A percentile compares a stretch with the other conserved stretches of the same genome.
These are phyloP conservation scores for Hiodon tergisus DNA, from an alignment of 2,113 vertebrate species.

Conservation along the genomic window DNA sequence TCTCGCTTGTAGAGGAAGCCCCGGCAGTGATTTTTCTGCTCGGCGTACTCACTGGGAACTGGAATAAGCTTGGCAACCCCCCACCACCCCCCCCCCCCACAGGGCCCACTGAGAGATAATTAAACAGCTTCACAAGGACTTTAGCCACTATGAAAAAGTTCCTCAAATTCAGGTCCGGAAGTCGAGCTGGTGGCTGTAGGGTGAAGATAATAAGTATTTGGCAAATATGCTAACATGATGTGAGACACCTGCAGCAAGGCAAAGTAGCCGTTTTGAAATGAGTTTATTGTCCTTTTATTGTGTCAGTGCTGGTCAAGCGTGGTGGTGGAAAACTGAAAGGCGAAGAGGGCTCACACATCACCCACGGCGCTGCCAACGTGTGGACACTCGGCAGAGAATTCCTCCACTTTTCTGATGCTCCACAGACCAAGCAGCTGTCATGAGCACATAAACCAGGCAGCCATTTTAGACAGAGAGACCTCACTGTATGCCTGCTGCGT, in stretches of 20 bases:
- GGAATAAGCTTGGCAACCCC: neutral
- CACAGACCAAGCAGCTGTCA: neutral
- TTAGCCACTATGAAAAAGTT: too few species aligned
- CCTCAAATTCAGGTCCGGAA: neutral
- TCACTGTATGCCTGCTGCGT: neutral
- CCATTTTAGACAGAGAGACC: neutral
- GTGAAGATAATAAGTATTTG: neutral
- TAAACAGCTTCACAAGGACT: too few species aligned
- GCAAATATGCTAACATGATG: neutral
- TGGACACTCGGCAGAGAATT: neutral
- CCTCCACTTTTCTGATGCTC: neutral
- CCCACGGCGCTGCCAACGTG: neutral
- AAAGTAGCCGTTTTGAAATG: neutral
- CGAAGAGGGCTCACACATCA: neutral
- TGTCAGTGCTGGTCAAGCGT: neutral
- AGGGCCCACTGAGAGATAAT: neutral
- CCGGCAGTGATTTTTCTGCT: conserved; percentile 9
- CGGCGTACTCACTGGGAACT: neutral
- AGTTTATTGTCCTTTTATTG: neutral
- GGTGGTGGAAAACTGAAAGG: neutral
- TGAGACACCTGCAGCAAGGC: neutral
- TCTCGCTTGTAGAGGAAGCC: neutral
- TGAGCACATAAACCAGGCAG: neutral
- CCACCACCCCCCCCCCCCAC: neutral
- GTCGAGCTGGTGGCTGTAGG: neutral